These are phyloP conservation scores for Chelon labrosus DNA, from an alignment of 2,797 vertebrate genomes.

Conservation along the genomic window DNA sequence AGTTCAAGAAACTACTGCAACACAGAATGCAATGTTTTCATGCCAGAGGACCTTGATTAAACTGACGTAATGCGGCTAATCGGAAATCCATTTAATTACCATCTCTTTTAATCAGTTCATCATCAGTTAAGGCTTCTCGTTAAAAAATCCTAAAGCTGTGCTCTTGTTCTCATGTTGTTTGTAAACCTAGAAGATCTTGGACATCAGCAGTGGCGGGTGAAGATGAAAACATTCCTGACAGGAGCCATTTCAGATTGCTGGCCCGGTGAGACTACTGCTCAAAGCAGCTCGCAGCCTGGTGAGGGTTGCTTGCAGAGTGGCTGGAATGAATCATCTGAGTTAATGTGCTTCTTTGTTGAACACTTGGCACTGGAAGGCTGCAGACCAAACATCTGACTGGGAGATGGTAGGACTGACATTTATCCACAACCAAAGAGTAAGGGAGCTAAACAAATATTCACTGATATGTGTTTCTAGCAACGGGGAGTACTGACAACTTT, in stretches of 20 bases:
- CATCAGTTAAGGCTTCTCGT: slow-evolving; percentile 26
- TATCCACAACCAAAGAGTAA: slow-evolving; percentile 53
- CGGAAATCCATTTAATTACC: slow-evolving; percentile 35
- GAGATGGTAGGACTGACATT: slow-evolving; percentile 65
- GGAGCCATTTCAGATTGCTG: slow-evolving; percentile 59
- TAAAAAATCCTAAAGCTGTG: slow-evolving; percentile 1
- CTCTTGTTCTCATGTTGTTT: slow-evolving; percentile 33
- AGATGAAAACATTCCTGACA: slow-evolving; percentile 64
- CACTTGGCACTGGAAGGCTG: slow-evolving; percentile 64
- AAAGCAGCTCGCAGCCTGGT: slow-evolving; percentile 51
- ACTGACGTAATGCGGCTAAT: slow-evolving; percentile 61
- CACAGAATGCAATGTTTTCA: slow-evolving; percentile 29
- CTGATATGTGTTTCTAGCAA: slow-evolving; percentile 28
- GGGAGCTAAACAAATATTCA: slow-evolving; percentile 42
- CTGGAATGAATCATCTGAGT: slow-evolving; percentile 72
- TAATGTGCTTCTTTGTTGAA: slow-evolving; percentile 78
- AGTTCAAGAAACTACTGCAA: slow-evolving; percentile 28
- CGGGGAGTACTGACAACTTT: slow-evolving; percentile 1
- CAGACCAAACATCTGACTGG: slow-evolving; percentile 75
- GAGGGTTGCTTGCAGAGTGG: slow-evolving; percentile 60
- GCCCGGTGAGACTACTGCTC: slow-evolving; percentile 18
- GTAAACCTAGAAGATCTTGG: slow-evolving; percentile 41
- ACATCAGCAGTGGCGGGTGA: slow-evolving; percentile 26
- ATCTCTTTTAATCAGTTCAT: slow-evolving; percentile 12
- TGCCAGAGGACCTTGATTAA: slow-evolving; percentile 42